Base-by-base conservation (phyloP, 2,888 invertebrate species). In the Lumbricus terrestris region DNA sequence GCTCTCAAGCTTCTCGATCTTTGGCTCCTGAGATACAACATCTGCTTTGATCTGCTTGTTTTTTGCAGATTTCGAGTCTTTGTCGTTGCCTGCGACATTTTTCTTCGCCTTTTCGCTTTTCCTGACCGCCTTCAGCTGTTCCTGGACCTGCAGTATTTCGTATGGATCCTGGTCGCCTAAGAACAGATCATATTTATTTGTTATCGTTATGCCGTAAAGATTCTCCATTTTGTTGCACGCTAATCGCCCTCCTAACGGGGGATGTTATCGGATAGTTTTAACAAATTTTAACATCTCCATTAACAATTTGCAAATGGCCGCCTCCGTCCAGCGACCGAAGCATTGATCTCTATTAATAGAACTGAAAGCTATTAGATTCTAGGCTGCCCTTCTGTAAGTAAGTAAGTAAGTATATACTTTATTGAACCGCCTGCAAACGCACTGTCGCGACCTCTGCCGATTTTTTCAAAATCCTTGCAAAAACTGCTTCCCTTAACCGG, bases 131-230 rank as follows among this genome's bases (percentile, higher is more conserved):
- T 88, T 88, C 38, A 42, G 40, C 88, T 88, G 42, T 89, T 34
- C 82, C 37, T 69, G 82, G 82, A 89, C 6, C 47, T 47, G 88
- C 33, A 88, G 88, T n/a, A 88, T 40, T 42, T 88, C 47, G 38
- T 33, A 40, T 18, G 88, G 88, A 88, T 83, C 38, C 69, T 54
- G 89, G 69, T 54, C 69, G 34, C 97, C 97, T 95, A 97, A 96
- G 95, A 97, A 97, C 96, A 97, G 96, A 95, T 97, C 97, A 95
- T 97, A 98, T 95, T 97, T 94, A 92, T 94, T 94, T 90, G 92
- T 96, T 94, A 97, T 97, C 95, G 97, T 97, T 95, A 97, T 97
- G 95, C 97, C 97, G 96, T 98, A 98, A 95, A 97, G 96, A 96
- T 97, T 97, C 96, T 97, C 97, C 97, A 97, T 98, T 94, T 93